phyloP scores from a whole-genome alignment of 2,113 vertebrate genomes.

The Xiphorhynchus elegans region DNA sequence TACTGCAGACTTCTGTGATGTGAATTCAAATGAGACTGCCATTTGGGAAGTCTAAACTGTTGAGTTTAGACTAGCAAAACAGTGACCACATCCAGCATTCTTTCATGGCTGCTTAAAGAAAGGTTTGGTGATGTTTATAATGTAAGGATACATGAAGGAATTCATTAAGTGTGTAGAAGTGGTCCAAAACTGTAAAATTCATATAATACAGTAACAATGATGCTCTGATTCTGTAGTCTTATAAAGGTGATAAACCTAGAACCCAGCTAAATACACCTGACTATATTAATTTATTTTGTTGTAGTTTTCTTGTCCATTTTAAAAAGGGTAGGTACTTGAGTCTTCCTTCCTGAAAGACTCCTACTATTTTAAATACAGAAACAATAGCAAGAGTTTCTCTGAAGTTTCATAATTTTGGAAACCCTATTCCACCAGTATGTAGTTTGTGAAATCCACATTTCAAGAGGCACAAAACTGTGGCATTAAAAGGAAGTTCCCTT shows the following conservation, averaged over 20 bases:
- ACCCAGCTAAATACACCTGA: neutral
- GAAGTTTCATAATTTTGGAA: neutral
- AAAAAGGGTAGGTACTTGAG: neutral
- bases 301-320: neutral
- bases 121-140: neutral
- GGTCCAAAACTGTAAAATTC: neutral
- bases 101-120: neutral
- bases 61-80: neutral
- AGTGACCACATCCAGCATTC: neutral
- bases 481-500: neutral
- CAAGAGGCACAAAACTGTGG: neutral
- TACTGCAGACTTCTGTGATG: neutral
- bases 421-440: neutral
- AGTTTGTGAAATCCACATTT: neutral
- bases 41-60: neutral
- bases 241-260: neutral
- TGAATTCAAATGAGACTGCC: neutral
- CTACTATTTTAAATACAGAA: neutral
- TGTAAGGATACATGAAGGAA: neutral
- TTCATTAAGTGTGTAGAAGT: neutral
- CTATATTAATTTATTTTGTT: neutral
- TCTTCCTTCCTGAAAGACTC: neutral
- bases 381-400: neutral
- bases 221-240: neutral
- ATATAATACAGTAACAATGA: neutral